These are phyloP conservation scores for Phocoena sinus DNA, from an alignment of 2,113 vertebrate genomes.

Conservation along the genomic window DNA sequence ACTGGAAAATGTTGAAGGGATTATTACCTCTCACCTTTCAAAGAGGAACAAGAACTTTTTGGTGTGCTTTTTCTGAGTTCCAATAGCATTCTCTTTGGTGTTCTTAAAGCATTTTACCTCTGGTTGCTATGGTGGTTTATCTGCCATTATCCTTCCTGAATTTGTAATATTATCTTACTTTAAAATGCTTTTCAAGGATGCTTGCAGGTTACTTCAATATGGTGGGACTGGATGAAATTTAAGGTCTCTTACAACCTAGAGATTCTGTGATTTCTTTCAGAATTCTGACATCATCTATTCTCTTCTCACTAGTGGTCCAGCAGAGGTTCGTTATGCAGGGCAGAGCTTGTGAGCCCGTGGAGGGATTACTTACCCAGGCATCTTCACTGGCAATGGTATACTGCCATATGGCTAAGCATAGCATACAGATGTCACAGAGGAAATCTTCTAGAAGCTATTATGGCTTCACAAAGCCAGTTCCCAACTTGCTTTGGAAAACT, in stretches of 20 bases:
- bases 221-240: background rate
- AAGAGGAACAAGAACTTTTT: background rate
- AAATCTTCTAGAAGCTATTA: conserved; percentile 30
- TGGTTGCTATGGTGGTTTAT: background rate
- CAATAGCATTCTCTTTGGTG: background rate
- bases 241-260: background rate
- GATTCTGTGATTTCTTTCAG: background rate
- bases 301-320: background rate
- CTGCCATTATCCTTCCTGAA: background rate
- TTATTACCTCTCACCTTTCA: conserved; percentile 10
- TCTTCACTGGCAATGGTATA: background rate
- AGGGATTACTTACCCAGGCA: background rate
- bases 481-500: background rate
- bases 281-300: background rate
- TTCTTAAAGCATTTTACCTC: background rate
- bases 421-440: conserved; percentile 38
- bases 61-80: background rate
- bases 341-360: background rate
- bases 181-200: conserved; percentile 8
- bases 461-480: conserved; percentile 8
- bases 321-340: background rate
- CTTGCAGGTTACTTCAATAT: background rate
- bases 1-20: background rate
- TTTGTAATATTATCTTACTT: background rate
- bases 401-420: background rate